phyloP scores from a whole-genome alignment of 2,113 vertebrate genomes.

The Zeus faber region DNA sequence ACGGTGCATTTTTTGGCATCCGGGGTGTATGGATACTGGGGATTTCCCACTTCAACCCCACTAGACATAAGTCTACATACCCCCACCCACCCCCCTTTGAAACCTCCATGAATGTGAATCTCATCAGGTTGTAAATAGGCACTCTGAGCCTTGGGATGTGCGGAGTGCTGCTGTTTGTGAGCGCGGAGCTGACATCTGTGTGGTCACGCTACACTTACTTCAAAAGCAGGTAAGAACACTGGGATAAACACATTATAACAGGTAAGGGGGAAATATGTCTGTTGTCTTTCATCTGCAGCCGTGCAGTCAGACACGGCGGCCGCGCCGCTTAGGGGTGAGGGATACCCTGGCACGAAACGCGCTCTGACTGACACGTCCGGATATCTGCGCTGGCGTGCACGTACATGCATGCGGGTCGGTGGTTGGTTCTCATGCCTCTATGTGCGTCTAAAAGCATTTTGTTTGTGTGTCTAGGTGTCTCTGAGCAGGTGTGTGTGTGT shows the following conservation, averaged over 20 bases:
- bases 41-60: too few species aligned
- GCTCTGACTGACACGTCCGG: conserved; percentile 34
- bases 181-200: conserved; percentile 17
- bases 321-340: conserved; percentile 24
- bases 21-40: too few species aligned
- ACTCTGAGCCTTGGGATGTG: neutral
- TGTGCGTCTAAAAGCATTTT: neutral
- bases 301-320: conserved; percentile 45
- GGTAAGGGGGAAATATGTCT: conserved; percentile 34
- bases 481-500: conserved; percentile 15
- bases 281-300: conserved; percentile 50
- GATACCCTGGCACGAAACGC: conserved; percentile 38
- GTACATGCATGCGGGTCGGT: conserved; percentile 23
- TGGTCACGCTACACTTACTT: conserved; percentile 37
- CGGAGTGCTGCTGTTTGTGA: neutral
- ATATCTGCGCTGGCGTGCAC: conserved; percentile 34
- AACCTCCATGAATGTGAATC: neutral
- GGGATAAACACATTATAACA: conserved; percentile 15
- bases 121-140: neutral
- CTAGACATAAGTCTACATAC: too few species aligned
- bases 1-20: too few species aligned
- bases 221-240: conserved; percentile 28
- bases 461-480: conserved; percentile 21
- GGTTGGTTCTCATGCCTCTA: neutral
- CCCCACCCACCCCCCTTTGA: too few species aligned